Base-by-base conservation (phyloP, 2,113 vertebrate species). In the Limnothrissa miodon region DNA sequence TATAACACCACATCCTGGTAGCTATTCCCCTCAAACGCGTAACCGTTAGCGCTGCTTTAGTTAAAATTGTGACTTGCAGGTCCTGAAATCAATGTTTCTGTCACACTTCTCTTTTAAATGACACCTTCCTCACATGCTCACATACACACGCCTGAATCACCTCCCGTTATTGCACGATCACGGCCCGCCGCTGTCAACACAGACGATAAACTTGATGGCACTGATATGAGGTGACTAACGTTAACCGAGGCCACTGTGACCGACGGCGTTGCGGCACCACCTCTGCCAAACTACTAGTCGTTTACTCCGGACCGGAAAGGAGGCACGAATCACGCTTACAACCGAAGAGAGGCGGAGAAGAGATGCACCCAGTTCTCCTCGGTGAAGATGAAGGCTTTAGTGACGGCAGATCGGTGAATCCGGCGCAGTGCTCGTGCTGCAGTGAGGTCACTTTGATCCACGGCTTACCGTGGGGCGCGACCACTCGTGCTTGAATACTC, bases 371-470 rank as follows among this genome's bases (percentile, higher is more conserved):
- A 42, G 42, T 42, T 6, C 42, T 88, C 86, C 82, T 80, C 25
- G 66, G 80, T 84, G 46, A 33, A 78, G 78, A 82, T 83, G 82
- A 82, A 44, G 87, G 84, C 56, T 84, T 46, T 39, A 25, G 81
- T 78, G 45, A 79, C 81, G 83, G 74, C 83, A 89, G 89, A 87
- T 39, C 80, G 79, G 87, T 86, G 85, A 88, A 83, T 92, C 85
- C 84, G 87, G 56, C 59, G 80, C 78, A 78, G 45, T 13, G 79
- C 82, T 84, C 62, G 53, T 83, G 86, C 87, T 90, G 87, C 90
- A 88, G 90, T 91, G 91, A 93, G 91, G 93, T 93, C 92, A 92
- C 93, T 93, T 86, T 88, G 91, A 66, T 89, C 89, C 70, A 83
- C 59, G 84, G 88, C 80, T 79, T 78, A 78, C 83, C 59, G 70